Evolutionary conservation across 2,113 vertebrate species (phyloP).

Genomic region (Microcebus ravelobensis): DNA sequence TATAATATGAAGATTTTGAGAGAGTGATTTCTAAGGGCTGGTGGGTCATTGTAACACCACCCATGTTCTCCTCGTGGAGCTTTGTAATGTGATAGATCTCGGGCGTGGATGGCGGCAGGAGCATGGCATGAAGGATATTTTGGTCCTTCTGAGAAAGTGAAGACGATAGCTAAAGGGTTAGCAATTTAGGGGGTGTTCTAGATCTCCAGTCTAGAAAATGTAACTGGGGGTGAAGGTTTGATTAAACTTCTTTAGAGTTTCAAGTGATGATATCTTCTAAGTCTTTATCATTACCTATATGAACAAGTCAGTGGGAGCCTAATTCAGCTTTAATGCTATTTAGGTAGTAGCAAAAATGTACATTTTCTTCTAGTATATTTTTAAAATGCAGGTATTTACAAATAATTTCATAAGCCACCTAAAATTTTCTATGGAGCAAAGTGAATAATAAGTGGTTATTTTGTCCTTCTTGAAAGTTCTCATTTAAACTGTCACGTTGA

Average conservation of each 20-base stretch:
- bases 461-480: not conserved
- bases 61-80: fast-evolving
- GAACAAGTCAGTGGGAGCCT: not conserved
- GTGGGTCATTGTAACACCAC: fast-evolving
- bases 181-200: not conserved
- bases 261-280: not conserved
- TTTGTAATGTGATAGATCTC: not conserved
- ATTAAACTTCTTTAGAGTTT: not conserved
- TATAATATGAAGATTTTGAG: not conserved
- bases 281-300: not conserved
- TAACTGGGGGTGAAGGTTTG: not conserved
- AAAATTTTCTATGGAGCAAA: not conserved
- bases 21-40: not conserved
- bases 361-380: not conserved
- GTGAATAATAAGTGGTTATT: not conserved
- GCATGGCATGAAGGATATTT: not conserved
- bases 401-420: not conserved
- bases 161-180: not conserved
- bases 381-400: not conserved
- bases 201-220: not conserved
- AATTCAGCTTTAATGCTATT: not conserved
- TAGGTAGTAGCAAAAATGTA: not conserved
- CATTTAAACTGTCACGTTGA: not conserved
- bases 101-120: no score
- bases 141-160: not conserved